Percentiles rank a stretch among this genome's conserved stretches.
phyloP scores from a whole-genome alignment of 1,140 invertebrate genomes.

The Cryptotermes secundus region DNA sequence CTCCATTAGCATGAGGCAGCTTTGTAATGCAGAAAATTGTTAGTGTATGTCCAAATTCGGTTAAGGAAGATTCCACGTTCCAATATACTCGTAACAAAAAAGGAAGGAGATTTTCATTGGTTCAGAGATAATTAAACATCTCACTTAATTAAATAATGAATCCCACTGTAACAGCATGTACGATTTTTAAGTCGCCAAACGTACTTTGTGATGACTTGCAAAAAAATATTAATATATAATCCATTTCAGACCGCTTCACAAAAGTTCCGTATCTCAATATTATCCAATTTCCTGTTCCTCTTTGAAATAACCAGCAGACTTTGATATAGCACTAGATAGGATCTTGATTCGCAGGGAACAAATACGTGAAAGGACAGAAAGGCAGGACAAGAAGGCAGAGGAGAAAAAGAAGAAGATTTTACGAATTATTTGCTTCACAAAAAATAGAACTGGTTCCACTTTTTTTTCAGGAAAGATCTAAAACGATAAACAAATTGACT shows the following conservation, averaged over 20 bases:
- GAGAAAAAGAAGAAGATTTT: background rate
- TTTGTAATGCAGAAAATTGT: background rate
- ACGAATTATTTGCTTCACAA: background rate
- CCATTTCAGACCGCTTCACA: background rate
- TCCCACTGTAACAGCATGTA: background rate
- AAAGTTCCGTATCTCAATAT: slow-evolving; percentile 1
- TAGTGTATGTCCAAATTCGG: background rate
- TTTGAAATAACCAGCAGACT: background rate
- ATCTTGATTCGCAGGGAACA: background rate
- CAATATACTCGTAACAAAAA: background rate
- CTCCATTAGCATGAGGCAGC: too few relatives aligned
- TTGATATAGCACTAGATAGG: background rate
- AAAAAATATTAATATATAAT: slow-evolving; percentile 5
- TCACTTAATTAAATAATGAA: background rate
- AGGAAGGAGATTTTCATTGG: background rate
- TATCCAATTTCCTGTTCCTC: background rate
- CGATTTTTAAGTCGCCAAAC: background rate
- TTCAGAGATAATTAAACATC: background rate
- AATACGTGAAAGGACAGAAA: too few relatives aligned
- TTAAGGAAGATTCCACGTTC: background rate
- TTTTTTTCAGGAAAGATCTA: background rate
- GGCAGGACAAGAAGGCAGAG: too few relatives aligned
- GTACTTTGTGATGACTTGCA: background rate
- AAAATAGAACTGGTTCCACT: background rate
- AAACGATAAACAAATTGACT: slow-evolving; percentile 14